Percentiles rank a stretch among this genome's conserved stretches.
phyloP scores from a whole-genome alignment of 2,888 invertebrate species.

The Agonopterix arenella region DNA sequence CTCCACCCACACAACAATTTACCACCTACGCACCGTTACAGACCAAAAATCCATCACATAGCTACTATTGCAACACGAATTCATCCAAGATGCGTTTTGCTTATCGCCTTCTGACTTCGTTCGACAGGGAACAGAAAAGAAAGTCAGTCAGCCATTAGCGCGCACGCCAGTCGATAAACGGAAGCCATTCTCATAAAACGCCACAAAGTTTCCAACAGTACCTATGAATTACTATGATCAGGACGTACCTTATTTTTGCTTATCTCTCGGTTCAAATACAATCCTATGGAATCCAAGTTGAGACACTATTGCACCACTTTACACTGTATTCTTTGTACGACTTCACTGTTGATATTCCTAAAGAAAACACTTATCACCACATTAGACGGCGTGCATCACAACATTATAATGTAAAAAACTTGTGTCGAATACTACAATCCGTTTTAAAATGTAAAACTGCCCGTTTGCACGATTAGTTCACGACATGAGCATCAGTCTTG shows the following conservation, averaged over 20 bases:
- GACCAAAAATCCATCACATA: slow-evolving; percentile 29
- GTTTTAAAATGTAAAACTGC: slow-evolving; percentile 59
- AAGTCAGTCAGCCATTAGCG: slow-evolving; percentile 73
- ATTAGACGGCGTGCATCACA: slow-evolving; percentile 37
- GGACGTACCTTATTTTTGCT: slow-evolving; percentile 49
- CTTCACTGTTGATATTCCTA: slow-evolving; percentile 51
- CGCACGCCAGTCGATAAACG: slow-evolving; percentile 73
- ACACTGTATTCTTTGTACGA: slow-evolving; percentile 47
- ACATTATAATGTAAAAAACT: slow-evolving; percentile 14
- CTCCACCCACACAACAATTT: slow-evolving; percentile 41
- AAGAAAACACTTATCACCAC: slow-evolving; percentile 64
- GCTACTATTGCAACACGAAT: slow-evolving; percentile 16
- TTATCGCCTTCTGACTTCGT: slow-evolving; percentile 14
- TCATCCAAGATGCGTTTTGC: background rate
- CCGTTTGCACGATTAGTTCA: slow-evolving; percentile 62
- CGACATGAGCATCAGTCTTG: slow-evolving; percentile 74
- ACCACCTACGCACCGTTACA: slow-evolving; percentile 47
- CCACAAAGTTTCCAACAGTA: slow-evolving; percentile 39
- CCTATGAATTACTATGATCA: background rate
- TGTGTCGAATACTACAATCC: slow-evolving; percentile 55
- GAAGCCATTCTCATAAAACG: slow-evolving; percentile 68
- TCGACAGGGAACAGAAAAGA: slow-evolving; percentile 36
- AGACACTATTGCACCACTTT: slow-evolving; percentile 67
- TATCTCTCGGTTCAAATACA: slow-evolving; percentile 48
- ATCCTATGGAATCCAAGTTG: slow-evolving; percentile 66